Base-by-base conservation (phyloP, 1,140 invertebrate species). In the Diachasma alloeum region DNA sequence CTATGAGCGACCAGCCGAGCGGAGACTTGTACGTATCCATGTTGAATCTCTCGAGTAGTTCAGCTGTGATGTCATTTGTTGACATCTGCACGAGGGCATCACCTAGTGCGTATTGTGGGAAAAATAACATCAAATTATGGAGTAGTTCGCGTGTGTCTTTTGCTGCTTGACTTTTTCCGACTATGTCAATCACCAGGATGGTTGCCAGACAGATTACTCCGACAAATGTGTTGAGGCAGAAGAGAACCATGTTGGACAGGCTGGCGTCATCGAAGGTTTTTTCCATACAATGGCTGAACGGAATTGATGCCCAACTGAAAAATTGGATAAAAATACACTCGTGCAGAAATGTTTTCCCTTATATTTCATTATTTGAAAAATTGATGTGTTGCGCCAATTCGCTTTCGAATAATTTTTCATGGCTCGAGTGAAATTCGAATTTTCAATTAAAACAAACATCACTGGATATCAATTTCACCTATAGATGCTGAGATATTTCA, bases 1-100 rank as follows among this genome's bases (percentile, higher is more conserved):
- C 85, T 9, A 93, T 76, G 13, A 94, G 88, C 42, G 91, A 84
- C 81, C 91, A 92, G 11, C 83, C 79, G 17, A 93, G 80, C 0
- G 93, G 93, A 72, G 91, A 91, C 70, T 90, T 89, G 81, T 93
- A 93, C 2, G 93, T 93, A 79, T 94, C 91, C 89, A 93, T 93
- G 59, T 92, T 91, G 80, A 93, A 94, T 66, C 92, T 90, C 6
- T 81, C 82, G 5, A 93, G 85, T 22, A 93, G 77, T 70, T 90
- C 77, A 0, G 88, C 89, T 3, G 90, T 90, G 83, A 93, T 93
- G 26, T 92, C 92, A 85, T 94, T 94, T 80, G 90, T 93, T 44
- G 92, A 92, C 72, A 94, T 91, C 81, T 93, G 90, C 0, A 94
- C 82, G 1, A 94, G 83, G 0, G 91, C 93, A 81, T 94, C 93